Percentiles rank a stretch among this genome's conserved stretches.
phyloP scores from a whole-genome alignment of 2,113 vertebrate species.

The Pygoscelis antarcticus region DNA sequence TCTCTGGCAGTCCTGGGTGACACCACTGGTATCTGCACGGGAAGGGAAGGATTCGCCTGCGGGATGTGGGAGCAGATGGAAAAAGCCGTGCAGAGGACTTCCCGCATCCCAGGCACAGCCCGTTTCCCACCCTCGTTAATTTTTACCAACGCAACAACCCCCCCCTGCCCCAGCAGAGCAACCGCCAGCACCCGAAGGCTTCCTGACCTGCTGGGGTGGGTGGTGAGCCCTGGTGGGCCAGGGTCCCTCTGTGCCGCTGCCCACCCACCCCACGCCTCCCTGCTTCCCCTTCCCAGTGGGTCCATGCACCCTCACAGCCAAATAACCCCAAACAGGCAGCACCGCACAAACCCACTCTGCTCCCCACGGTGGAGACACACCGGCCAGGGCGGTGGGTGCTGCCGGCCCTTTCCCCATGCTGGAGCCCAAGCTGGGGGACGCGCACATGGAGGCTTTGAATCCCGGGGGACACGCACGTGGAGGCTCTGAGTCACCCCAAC shows the following conservation, averaged over 20 bases:
- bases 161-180: fast-evolving
- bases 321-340: background rate
- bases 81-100: background rate
- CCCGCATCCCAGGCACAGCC: background rate
- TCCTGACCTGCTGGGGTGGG: background rate
- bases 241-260: background rate
- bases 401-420: fast-evolving
- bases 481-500: background rate
- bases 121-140: background rate
- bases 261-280: background rate
- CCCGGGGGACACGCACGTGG: fast-evolving
- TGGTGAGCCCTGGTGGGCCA: fast-evolving
- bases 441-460: background rate
- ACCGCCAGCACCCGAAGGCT: background rate
- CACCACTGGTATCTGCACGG: fast-evolving
- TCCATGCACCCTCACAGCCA: fast-evolving
- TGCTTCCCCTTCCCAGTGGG: no score
- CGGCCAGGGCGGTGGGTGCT: fast-evolving
- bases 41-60: background rate
- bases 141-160: fast-evolving
- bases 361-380: fast-evolving
- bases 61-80: fast-evolving
- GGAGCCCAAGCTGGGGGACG: fast-evolving
- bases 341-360: background rate
- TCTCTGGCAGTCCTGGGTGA: fast-evolving